These are phyloP conservation scores for Peromyscus attwateri DNA, from an alignment of 2,797 vertebrate species.

Conservation along the genomic window DNA sequence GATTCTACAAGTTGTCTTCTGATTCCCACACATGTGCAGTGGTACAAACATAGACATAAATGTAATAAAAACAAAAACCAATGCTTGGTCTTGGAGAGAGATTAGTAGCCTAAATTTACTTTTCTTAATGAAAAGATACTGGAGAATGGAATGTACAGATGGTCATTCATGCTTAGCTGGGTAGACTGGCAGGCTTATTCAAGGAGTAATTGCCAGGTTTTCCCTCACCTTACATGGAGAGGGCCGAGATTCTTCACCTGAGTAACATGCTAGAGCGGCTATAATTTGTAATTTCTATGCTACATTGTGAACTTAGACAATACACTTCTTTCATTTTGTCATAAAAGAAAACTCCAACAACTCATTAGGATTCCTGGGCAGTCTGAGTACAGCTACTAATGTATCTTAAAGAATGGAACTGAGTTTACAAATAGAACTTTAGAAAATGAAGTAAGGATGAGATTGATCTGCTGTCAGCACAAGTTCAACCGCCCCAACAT, in stretches of 20 bases:
- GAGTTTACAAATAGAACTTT: conserved; percentile 1
- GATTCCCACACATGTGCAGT: not conserved
- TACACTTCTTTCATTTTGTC: conserved; percentile 1
- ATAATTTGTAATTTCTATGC: conserved; percentile 9
- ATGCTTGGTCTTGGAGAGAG: not conserved
- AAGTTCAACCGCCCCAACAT: not conserved
- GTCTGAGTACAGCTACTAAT: not conserved
- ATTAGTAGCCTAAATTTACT: not conserved
- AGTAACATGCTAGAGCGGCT: not conserved
- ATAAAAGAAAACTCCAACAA: not conserved
- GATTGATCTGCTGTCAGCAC: not conserved
- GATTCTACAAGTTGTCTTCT: not conserved
- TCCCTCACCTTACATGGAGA: not conserved
- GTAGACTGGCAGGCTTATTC: not conserved
- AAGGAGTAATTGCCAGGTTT: not conserved
- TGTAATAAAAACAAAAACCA: not conserved
- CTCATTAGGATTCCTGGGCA: not conserved
- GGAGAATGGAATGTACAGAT: not conserved
- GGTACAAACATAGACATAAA: not conserved
- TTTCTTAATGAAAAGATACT: not conserved
- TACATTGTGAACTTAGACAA: not conserved
- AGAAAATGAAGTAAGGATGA: conserved; percentile 10
- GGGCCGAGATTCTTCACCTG: not conserved
- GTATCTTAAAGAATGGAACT: not conserved
- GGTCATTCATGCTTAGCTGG: not conserved